Evolutionary conservation across 2,888 invertebrate species (phyloP).

Genomic region (Aphidoletes aphidimyza): DNA sequence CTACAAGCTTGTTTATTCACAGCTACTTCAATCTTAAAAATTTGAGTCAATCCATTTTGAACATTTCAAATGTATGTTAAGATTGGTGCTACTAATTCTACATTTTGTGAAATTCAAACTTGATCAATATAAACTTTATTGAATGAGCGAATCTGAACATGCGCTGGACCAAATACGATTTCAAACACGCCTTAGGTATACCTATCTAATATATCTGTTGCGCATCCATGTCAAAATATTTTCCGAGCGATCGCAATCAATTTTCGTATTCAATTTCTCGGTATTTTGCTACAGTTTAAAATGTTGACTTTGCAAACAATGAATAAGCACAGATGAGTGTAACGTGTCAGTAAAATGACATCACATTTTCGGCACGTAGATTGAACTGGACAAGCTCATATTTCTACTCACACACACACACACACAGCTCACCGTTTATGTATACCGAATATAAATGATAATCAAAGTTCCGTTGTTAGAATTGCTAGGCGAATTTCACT

Average conservation of each 20-base stretch:
- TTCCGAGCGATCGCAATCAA: neutral
- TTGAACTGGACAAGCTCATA: neutral
- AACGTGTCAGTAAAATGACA: neutral
- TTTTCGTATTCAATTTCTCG: slow-evolving; percentile 1
- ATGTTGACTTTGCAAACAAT: slow-evolving; percentile 32
- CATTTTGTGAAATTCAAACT: too few species aligned
- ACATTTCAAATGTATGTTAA: too few species aligned
- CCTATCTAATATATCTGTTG: neutral
- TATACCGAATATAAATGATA: slow-evolving; percentile 19
- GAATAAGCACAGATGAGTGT: neutral
- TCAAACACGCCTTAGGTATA: too few species aligned
- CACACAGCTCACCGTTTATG: neutral
- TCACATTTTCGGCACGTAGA: neutral
- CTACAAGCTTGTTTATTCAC: too few species aligned
- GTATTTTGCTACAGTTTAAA: slow-evolving; percentile 9
- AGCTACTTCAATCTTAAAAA: too few species aligned
- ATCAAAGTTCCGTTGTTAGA: slow-evolving; percentile 10
- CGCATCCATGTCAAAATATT: neutral
- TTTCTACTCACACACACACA: neutral
- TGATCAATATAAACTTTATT: too few species aligned
- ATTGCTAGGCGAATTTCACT: neutral
- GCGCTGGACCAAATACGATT: too few species aligned
- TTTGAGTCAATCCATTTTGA: too few species aligned
- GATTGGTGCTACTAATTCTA: too few species aligned
- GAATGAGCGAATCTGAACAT: too few species aligned